Percentiles rank a stretch among this genome's conserved stretches.
These are phyloP conservation scores for Nibea albiflora DNA, from an alignment of 2,113 vertebrate genomes.

Conservation along the genomic window DNA sequence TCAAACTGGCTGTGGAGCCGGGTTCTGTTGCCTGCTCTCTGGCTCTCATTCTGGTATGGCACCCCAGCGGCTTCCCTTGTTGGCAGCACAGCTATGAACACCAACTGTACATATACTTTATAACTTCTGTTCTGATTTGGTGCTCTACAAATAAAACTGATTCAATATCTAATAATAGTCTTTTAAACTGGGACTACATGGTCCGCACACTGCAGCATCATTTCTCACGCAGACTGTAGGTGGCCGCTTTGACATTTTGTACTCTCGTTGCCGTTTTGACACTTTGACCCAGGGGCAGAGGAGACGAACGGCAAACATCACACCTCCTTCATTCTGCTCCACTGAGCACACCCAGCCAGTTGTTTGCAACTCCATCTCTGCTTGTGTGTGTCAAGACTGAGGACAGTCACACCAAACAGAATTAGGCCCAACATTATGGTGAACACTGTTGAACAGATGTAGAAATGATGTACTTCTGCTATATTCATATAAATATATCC, in stretches of 20 bases:
- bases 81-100: too few relatives aligned
- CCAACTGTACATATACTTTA: too few relatives aligned
- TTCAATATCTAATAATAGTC: background rate
- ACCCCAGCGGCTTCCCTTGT: too few relatives aligned
- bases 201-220: background rate
- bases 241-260: constrained; percentile 1
- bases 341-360: constrained; percentile 33
- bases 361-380: constrained; percentile 49
- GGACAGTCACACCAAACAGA: constrained; percentile 31
- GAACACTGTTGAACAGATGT: constrained; percentile 12
- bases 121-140: too few relatives aligned
- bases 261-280: constrained; percentile 20
- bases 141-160: too few relatives aligned
- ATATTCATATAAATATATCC: too few relatives aligned
- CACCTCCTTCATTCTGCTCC: constrained; percentile 37
- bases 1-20: too few relatives aligned
- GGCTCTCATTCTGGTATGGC: too few relatives aligned
- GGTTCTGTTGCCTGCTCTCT: too few relatives aligned
- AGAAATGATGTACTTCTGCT: background rate
- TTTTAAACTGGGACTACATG: background rate
- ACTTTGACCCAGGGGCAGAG: constrained; percentile 34
- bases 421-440: constrained; percentile 22
- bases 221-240: constrained; percentile 1
- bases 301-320: constrained; percentile 2
- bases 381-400: constrained; percentile 34